A percentile compares a stretch with the other conserved stretches of the same genome.
Conservation (phyloP, 2,797 vertebrate genomes). For the Schizopygopsis pylzovi region DNA sequence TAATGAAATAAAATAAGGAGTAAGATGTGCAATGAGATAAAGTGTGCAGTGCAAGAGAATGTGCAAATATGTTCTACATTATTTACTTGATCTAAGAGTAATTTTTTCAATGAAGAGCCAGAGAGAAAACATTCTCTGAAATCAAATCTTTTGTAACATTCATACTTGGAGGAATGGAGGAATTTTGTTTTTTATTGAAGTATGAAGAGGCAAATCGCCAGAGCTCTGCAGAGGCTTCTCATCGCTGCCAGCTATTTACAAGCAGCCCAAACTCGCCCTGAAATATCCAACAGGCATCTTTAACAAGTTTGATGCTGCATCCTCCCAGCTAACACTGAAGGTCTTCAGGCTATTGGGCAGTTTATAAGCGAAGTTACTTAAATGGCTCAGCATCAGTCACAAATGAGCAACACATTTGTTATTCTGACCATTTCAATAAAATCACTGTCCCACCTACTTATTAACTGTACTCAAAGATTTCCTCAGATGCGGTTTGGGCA, state of each 20-base stretch:
- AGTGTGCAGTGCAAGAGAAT: too few species aligned
- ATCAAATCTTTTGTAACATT: slow-evolving; percentile 26
- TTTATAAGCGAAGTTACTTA: not conserved
- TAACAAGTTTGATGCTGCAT: slow-evolving; percentile 57
- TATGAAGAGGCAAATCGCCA: slow-evolving; percentile 34
- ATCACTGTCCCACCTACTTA: not conserved
- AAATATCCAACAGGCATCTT: slow-evolving; percentile 33
- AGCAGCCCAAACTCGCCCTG: not conserved
- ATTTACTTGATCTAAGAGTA: slow-evolving; percentile 1
- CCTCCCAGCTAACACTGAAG: not conserved
- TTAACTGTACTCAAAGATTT: not conserved
- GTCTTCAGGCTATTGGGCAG: not conserved
- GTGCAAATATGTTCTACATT: too few species aligned
- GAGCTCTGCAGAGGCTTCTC: slow-evolving; percentile 31
- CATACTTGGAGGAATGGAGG: slow-evolving; percentile 24
- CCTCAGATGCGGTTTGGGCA: not conserved
- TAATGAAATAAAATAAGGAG: too few species aligned
- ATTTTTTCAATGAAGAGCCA: not conserved
- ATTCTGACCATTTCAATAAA: slow-evolving; percentile 11
- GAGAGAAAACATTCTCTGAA: not conserved
- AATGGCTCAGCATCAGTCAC: not conserved
- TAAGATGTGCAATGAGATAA: too few species aligned
- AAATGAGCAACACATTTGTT: not conserved
- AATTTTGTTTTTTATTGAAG: slow-evolving; percentile 42
- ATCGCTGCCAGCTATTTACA: slow-evolving; percentile 35